Base-by-base conservation (phyloP, 2,888 invertebrate genomes). In the Tolmerus cingulatus region DNA sequence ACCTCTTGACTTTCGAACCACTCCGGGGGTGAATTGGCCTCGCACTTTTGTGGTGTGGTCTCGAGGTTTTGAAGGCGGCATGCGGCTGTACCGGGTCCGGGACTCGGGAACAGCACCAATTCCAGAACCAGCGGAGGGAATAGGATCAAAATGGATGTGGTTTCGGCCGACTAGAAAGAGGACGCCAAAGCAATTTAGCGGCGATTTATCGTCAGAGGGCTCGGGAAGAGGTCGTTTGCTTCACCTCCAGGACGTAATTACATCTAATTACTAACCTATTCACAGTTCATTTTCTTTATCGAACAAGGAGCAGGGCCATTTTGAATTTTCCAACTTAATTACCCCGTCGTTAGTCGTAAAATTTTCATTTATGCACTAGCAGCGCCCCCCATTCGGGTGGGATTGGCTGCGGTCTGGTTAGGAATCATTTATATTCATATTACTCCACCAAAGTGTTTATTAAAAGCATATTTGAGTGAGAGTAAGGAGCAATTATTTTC, bases 321-420 rank as follows among this genome's bases (percentile, higher is more conserved):
- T 79, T 79, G 79, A 79, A 27, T 79, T 79, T 79, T 79, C 66
- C 30, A 79, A 79, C 51, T 79, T 79, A 79, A 79, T 79, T 79
- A 27, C 66, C 30, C 46, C 51, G 30, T 79, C 51, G 30, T 46
- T 79, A 16, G 51, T 79, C 43, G 46, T 43, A 46, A 79, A 51
- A 79, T 46, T 46, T 79, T 51, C 79, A 19, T 51, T 79, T 79
- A 79, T 27, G 79, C 66, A 55, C 19, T 19, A 9, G 5, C 55
- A n/a, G 1, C 19, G 19, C 19, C 55, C n/a, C 55, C 0, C 14
- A 51, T 51, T 51, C 51, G 51, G 5, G 12, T 3, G 1, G 66
- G 12, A 66, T 66, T 27, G 66, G 66, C 27, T 66, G 66, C 23
- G 66, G 66, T 23, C 23, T 12, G 66, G 66, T 66, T 12, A 66